phyloP scores from a whole-genome alignment of 1,140 invertebrate genomes.

The Drosophila ambigua region DNA sequence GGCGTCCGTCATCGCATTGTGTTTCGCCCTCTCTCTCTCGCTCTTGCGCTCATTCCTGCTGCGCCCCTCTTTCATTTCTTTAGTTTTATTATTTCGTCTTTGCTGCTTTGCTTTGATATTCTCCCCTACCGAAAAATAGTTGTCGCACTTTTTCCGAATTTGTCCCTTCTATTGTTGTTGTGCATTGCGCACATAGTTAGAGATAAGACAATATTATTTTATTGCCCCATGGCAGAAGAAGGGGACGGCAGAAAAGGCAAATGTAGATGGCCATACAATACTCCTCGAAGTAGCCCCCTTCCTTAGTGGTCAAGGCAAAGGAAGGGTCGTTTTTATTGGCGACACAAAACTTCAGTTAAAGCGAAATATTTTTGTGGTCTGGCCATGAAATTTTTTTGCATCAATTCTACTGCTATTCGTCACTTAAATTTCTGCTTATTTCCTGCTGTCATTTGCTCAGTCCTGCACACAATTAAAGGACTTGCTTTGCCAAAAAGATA shows the following conservation, averaged over 20 bases:
- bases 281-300: conserved; percentile 1
- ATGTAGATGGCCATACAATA: too few relatives aligned
- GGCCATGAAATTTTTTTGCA: too few relatives aligned
- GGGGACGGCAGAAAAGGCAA: neutral
- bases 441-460: too few relatives aligned
- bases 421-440: too few relatives aligned
- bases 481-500: neutral
- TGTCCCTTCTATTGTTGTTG: conserved; percentile 48
- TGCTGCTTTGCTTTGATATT: conserved; percentile 35
- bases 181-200: conserved; percentile 78
- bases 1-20: conserved; percentile 39
- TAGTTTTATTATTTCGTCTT: conserved; percentile 70
- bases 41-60: neutral
- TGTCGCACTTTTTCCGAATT: conserved; percentile 39
- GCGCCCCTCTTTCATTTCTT: conserved; percentile 41
- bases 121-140: conserved; percentile 53
- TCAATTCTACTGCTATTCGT: too few relatives aligned
- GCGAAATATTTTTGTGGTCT: too few relatives aligned
- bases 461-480: neutral
- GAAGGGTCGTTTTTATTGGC: too few relatives aligned
- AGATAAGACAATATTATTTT: conserved; percentile 82
- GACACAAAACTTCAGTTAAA: too few relatives aligned
- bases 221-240: conserved; percentile 38
- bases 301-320: conserved; percentile 32
- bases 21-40: conserved; percentile 15